A percentile compares a stretch with the other conserved stretches of the same genome.
These are phyloP conservation scores for Deilephila elpenor DNA, from an alignment of 2,888 invertebrate genomes.

Conservation along the genomic window DNA sequence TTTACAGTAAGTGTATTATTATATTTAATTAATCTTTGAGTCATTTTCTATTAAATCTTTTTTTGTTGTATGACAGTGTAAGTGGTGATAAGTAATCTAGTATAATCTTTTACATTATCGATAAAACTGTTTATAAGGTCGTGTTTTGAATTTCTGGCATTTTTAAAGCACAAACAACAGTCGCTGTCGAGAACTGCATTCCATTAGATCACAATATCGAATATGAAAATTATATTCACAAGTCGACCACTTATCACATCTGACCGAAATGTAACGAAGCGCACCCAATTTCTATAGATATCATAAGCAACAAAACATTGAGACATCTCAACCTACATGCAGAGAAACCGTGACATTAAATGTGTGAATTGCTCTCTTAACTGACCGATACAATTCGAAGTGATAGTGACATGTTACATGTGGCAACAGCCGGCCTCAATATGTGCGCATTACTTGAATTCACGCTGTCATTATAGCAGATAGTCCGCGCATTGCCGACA, in stretches of 20 bases:
- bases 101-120: too few species aligned
- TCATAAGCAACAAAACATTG: not conserved
- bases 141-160: not conserved
- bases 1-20: not conserved
- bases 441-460: slow-evolving; percentile 23
- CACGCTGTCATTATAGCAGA: slow-evolving; percentile 26
- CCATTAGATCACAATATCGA: not conserved
- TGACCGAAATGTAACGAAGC: not conserved
- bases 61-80: too few species aligned
- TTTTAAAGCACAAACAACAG: not conserved
- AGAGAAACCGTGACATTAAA: slow-evolving; percentile 23
- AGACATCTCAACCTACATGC: not conserved
- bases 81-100: too few species aligned
- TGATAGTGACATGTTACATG: slow-evolving; percentile 20
- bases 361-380: slow-evolving; percentile 17
- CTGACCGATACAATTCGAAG: slow-evolving; percentile 11
- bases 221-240: slow-evolving; percentile 14
- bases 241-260: slow-evolving; percentile 4
- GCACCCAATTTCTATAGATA: slow-evolving; percentile 3
- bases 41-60: too few species aligned
- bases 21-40: not conserved
- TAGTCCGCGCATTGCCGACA: slow-evolving; percentile 24
- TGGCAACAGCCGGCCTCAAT: slow-evolving; percentile 26
- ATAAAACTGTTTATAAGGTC: not conserved
- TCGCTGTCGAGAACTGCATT: not conserved